Conservation (phyloP, 2,888 invertebrate genomes). For the Gari tellinella region DNA sequence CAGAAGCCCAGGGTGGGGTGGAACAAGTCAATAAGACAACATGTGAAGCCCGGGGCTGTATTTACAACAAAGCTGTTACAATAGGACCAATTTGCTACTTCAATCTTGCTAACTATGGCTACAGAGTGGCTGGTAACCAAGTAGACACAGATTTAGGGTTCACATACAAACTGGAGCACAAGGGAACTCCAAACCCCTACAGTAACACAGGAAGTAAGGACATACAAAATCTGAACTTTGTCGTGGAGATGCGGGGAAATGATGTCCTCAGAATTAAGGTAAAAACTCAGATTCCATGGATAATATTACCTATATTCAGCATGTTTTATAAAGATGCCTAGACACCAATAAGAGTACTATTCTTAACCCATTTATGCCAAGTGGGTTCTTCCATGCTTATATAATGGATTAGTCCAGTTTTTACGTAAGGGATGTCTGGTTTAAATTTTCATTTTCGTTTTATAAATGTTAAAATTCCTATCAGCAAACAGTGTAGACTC, state of each 20-base stretch:
- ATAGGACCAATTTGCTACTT: slow-evolving; percentile 63
- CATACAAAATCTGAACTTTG: slow-evolving; percentile 55
- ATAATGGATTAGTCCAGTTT: no score
- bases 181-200: slow-evolving; percentile 42
- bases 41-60: slow-evolving; percentile 67
- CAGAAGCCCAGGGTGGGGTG: slow-evolving; percentile 65
- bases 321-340: no score
- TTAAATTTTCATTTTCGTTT: no score
- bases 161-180: slow-evolving; percentile 50
- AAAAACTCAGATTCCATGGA: no score
- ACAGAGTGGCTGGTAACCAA: slow-evolving; percentile 42
- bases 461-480: no score
- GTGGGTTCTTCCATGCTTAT: no score
- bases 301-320: no score
- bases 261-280: slow-evolving; percentile 68
- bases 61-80: slow-evolving; percentile 49
- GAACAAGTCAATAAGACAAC: slow-evolving; percentile 56
- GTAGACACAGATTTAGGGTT: slow-evolving; percentile 54
- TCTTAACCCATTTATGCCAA: no score
- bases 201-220: slow-evolving; percentile 44
- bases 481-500: no score
- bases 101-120: slow-evolving; percentile 61
- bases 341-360: no score
- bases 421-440: no score
- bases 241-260: slow-evolving; percentile 63